Evolutionary conservation across 1,140 invertebrate species (phyloP).

Genomic region (Hypsibius dujardini): DNA sequence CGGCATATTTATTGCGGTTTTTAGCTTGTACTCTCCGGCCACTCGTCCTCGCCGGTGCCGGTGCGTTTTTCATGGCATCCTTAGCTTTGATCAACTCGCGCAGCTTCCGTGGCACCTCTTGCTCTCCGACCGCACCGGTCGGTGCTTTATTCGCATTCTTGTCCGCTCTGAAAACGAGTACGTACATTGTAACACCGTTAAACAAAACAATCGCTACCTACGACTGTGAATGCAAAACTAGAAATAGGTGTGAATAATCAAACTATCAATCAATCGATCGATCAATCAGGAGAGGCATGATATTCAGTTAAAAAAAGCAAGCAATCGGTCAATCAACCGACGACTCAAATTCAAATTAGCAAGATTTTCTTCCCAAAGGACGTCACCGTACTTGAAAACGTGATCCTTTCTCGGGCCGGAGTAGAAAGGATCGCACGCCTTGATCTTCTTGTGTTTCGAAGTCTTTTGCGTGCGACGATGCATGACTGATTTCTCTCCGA

Average conservation of each 20-base stretch:
- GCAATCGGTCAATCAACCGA: too few species aligned
- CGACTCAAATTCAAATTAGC: too few species aligned
- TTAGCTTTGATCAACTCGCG: slow-evolving; percentile 38
- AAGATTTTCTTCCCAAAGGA: too few species aligned
- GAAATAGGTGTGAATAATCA: too few species aligned
- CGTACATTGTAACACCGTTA: not conserved
- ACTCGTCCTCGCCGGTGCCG: slow-evolving; percentile 26
- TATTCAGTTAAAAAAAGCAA: too few species aligned
- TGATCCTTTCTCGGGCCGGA: not conserved
- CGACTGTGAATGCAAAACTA: too few species aligned
- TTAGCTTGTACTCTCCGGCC: too few species aligned
- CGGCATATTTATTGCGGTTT: too few species aligned
- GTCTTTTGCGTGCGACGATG: slow-evolving; percentile 14
- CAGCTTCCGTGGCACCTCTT: slow-evolving; percentile 46
- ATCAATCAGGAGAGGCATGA: too few species aligned
- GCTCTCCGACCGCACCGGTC: slow-evolving; percentile 40
- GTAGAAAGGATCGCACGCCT: not conserved
- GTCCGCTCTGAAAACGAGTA: slow-evolving; percentile 22
- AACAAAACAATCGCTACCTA: too few species aligned
- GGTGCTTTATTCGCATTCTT: slow-evolving; percentile 48
- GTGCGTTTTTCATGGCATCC: slow-evolving; percentile 29
- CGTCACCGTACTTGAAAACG: slow-evolving; percentile 14
- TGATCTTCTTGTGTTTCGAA: slow-evolving; percentile 13
- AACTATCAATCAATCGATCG: too few species aligned
- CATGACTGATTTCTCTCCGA: too few species aligned